phyloP scores from a whole-genome alignment of 2,888 invertebrate species.

The Polydrusus cervinus region DNA sequence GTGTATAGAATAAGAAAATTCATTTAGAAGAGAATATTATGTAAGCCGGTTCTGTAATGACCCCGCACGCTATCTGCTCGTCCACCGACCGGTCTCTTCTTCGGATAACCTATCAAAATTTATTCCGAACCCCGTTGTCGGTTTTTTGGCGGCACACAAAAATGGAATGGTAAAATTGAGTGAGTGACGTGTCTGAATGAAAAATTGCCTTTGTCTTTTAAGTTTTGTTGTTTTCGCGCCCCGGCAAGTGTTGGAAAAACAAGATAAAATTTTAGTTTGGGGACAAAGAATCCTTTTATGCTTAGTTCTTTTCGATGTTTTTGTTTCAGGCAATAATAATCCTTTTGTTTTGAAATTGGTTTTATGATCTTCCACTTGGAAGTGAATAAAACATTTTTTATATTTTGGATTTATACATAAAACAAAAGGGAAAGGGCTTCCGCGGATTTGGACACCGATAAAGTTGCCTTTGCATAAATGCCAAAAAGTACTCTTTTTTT shows the following conservation, averaged over 20 bases:
- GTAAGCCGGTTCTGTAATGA: slow-evolving; percentile 18
- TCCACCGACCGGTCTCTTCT: slow-evolving; percentile 19
- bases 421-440: neutral
- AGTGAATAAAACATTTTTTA: slow-evolving; percentile 18
- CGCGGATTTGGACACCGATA: neutral
- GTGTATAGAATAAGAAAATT: no score
- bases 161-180: slow-evolving; percentile 53
- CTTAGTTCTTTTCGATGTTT: slow-evolving; percentile 38
- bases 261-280: slow-evolving; percentile 53
- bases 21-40: neutral
- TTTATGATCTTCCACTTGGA: slow-evolving; percentile 41
- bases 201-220: slow-evolving; percentile 53
- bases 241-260: slow-evolving; percentile 48
- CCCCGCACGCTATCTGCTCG: slow-evolving; percentile 28
- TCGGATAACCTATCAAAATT: slow-evolving; percentile 45
- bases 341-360: slow-evolving; percentile 38
- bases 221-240: slow-evolving; percentile 52
- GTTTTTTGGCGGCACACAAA: slow-evolving; percentile 39
- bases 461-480: neutral
- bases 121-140: slow-evolving; percentile 38
- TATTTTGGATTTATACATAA: slow-evolving; percentile 2
- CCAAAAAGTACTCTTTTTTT: no score
- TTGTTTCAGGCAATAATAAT: slow-evolving; percentile 45
- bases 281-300: slow-evolving; percentile 45
- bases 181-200: slow-evolving; percentile 52